Conservation (phyloP, 2,888 invertebrate species). For the Trissoscelio sp. region DNA sequence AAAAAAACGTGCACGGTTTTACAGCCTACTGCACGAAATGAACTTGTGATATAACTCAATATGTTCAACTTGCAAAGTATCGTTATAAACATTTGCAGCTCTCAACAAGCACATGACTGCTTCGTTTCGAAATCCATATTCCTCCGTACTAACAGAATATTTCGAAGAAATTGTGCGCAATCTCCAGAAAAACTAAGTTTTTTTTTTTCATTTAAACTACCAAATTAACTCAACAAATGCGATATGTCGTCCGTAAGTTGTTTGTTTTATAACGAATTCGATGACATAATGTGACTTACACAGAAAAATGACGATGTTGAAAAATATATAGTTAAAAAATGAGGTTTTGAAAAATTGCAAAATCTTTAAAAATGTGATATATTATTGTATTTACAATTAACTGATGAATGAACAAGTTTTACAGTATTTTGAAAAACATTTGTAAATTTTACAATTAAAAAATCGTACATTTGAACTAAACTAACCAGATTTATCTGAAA, state of each 20-base stretch:
- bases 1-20: constrained; percentile 49
- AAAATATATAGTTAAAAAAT: background rate
- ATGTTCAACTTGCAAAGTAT: constrained; percentile 58
- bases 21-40: constrained; percentile 62
- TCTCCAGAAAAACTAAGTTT: too few relatives aligned
- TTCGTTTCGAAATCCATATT: constrained; percentile 42
- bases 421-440: too few relatives aligned
- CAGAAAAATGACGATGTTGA: constrained; percentile 48
- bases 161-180: constrained; percentile 60
- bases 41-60: constrained; percentile 66
- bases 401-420: too few relatives aligned
- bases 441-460: too few relatives aligned
- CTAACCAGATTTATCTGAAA: too few relatives aligned
- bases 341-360: too few relatives aligned
- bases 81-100: constrained; percentile 48
- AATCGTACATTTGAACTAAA: too few relatives aligned
- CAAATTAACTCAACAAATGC: constrained; percentile 3
- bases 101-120: constrained; percentile 46
- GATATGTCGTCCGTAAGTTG: constrained; percentile 30
- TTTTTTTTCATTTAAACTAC: background rate
- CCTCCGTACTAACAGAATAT: constrained; percentile 60
- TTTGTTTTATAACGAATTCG: constrained; percentile 35
- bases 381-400: too few relatives aligned
- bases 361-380: too few relatives aligned
- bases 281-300: constrained; percentile 40